A percentile compares a stretch with the other conserved stretches of the same genome.
Evolutionary conservation across 2,888 invertebrate genomes (phyloP).

Genomic region (Lithophane semibrunnea): DNA sequence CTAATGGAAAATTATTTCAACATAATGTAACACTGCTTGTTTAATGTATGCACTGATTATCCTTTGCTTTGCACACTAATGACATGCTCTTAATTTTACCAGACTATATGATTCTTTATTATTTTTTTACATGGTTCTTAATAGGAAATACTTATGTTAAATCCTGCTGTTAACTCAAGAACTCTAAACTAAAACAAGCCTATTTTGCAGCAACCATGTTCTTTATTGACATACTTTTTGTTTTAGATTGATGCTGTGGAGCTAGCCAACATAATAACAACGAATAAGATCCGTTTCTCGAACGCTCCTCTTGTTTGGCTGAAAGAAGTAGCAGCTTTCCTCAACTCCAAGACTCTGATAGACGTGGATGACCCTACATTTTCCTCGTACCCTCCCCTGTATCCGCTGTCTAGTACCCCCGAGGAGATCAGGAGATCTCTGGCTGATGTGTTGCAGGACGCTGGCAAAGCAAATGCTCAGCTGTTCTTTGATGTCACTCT

Average conservation of each 20-base stretch:
- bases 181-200: neutral
- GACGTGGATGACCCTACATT: constrained; percentile 92
- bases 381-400: constrained; percentile 88
- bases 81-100: neutral
- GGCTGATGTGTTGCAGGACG: constrained; percentile 89
- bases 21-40: neutral
- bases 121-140: neutral
- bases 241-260: constrained; percentile 92
- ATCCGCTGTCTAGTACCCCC: constrained; percentile 90
- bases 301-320: constrained; percentile 93
- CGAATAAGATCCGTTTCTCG: constrained; percentile 92
- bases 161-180: neutral
- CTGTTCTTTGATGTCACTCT: constrained; percentile 93
- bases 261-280: constrained; percentile 85
- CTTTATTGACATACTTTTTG: constrained; percentile 7
- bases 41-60: neutral
- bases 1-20: constrained; percentile 4
- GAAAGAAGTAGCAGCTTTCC: constrained; percentile 92
- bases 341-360: constrained; percentile 91
- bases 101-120: too few relatives aligned
- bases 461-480: constrained; percentile 91
- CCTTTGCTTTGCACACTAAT: neutral
- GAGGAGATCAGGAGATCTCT: constrained; percentile 83
- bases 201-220: neutral
- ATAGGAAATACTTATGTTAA: neutral